phyloP scores from a whole-genome alignment of 2,113 vertebrate genomes.

The Anarrhichthys ocellatus region DNA sequence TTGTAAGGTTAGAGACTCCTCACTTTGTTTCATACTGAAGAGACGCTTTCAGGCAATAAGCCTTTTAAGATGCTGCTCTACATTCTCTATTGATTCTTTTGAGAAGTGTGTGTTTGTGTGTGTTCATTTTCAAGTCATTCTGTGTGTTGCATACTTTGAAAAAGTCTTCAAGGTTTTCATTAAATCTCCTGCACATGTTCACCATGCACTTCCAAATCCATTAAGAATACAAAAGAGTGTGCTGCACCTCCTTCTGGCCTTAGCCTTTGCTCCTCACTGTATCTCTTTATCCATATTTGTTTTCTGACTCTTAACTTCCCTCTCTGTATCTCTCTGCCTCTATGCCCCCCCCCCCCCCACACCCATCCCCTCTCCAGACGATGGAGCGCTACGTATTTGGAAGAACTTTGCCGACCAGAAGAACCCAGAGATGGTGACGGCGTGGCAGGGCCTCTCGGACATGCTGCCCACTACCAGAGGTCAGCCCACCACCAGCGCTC shows the following conservation, averaged over 20 bases:
- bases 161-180: conserved; percentile 20
- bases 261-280: not conserved
- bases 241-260: not conserved
- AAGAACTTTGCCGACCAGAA: conserved; percentile 98
- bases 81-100: conserved; percentile 6
- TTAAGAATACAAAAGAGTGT: not conserved
- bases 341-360: too few species aligned
- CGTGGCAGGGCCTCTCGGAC: conserved; percentile 99
- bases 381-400: conserved; percentile 96
- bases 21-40: conserved; percentile 24
- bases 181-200: not conserved
- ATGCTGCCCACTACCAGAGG: conserved; percentile 97
- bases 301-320: not conserved
- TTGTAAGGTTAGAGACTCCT: conserved; percentile 11
- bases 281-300: not conserved
- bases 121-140: not conserved
- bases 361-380: conserved; percentile 80
- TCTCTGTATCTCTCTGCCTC: not conserved
- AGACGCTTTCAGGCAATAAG: conserved; percentile 9
- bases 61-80: conserved; percentile 32
- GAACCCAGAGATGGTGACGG: conserved; percentile 98
- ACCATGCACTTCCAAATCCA: not conserved
- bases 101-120: not conserved
- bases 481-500: conserved; percentile 75
- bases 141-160: conserved; percentile 8